Base-by-base conservation (phyloP, 2,113 vertebrate species). In the Sceloporus undulatus region DNA sequence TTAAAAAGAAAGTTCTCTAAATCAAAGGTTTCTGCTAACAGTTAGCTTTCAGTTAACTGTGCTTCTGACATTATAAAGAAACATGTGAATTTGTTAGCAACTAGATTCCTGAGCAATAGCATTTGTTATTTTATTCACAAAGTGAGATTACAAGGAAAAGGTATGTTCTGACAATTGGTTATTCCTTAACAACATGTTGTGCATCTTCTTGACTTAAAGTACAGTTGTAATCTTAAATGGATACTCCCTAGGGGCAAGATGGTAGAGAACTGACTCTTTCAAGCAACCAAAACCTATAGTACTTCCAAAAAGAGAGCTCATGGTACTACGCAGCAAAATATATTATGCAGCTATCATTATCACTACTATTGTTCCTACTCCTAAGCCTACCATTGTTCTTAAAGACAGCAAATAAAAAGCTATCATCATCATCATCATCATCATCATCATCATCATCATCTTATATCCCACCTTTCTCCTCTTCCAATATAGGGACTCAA, bases 111-210 rank as follows among this genome's bases (percentile, higher is more conserved):
- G 56, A 81, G 13, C 54, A 52, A 9, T 54, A 27, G 87, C n/a
- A 88, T 91, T 86, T 68, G 80, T 38, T 11, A 38, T 38, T 75
- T 75, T 34, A 75, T 75, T 40, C 34, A 16, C 73, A 75, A 40
- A 75, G 73, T 6, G 85, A 85, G 21, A 79, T 65, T 89, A 88
- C 89, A 68, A 6, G 66, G 83, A 76, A 90, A 65, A 92, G 54
- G 23, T 56, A 84, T 88, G 0, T 74, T 80, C 25, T 77, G 18
- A 21, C 54, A 73, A 87, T n/a, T 82, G 86, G 34, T 87, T 71
- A 85, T 86, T 90, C 82, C 89, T 14, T 56, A 10, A 52, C 42
- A 82, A 74, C 62, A 81, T 81, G 78, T n/a, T 5, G 2, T 74
- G 29, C 29, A 21, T 42, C 38, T 59, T 74, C 27, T 71, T 40